A percentile compares a stretch with the other conserved stretches of the same genome.
Conservation (phyloP, 2,113 vertebrate genomes). For the Uria lomvia region DNA sequence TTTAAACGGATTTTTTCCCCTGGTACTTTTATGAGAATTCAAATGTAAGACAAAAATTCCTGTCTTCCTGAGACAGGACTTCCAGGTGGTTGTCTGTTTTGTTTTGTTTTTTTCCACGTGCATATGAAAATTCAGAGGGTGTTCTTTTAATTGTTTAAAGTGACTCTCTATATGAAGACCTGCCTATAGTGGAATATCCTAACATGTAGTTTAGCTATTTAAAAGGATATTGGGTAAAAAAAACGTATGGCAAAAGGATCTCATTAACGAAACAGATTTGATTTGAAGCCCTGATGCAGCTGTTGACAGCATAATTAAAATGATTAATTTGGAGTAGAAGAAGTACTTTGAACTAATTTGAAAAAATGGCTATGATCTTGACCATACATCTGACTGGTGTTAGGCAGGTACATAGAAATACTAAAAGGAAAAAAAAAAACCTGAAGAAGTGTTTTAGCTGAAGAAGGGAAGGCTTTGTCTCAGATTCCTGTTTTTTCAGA, state of each 20-base stretch:
- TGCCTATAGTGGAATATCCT: not conserved
- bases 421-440: not conserved
- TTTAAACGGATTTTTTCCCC: not conserved
- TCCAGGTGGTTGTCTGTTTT: not conserved
- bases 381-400: not conserved
- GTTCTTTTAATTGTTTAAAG: not conserved
- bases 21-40: not conserved
- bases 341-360: constrained; percentile 63
- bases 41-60: not conserved
- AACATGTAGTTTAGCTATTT: constrained; percentile 14
- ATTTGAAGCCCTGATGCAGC: constrained; percentile 64
- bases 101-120: not conserved
- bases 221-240: constrained; percentile 21
- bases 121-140: not conserved
- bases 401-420: not conserved
- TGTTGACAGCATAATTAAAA: constrained; percentile 75
- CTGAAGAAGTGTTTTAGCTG: not conserved
- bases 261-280: constrained; percentile 62
- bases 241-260: constrained; percentile 8
- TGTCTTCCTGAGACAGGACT: not conserved
- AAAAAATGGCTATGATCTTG: constrained; percentile 43
- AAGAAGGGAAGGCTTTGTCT: constrained; percentile 4
- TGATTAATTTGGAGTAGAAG: constrained; percentile 69
- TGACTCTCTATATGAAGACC: not conserved
- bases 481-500: not conserved